These are phyloP conservation scores for Augochlorella aurata DNA, from an alignment of 2,888 invertebrate genomes.

Conservation along the genomic window DNA sequence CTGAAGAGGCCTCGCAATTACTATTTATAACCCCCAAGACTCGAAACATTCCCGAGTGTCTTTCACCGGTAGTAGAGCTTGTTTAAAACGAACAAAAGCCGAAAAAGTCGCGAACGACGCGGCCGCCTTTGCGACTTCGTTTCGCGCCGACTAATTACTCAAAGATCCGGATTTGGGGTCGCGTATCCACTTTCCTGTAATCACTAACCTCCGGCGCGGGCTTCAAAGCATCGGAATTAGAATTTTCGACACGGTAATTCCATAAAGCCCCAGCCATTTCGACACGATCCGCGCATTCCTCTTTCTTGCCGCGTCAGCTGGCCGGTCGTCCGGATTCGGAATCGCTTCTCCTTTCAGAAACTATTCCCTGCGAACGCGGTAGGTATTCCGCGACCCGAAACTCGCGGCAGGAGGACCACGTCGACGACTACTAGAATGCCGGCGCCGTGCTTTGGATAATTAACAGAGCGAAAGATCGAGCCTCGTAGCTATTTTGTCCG, in stretches of 20 bases:
- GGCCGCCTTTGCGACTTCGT: neutral
- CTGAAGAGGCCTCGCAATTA: neutral
- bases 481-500: neutral
- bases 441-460: neutral
- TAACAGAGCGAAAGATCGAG: neutral
- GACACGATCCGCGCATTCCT: neutral
- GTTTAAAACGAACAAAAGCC: neutral
- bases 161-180: neutral
- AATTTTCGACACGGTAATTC: neutral
- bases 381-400: slow-evolving; percentile 3
- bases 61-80: neutral
- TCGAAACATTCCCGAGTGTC: neutral
- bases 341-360: slow-evolving; percentile 1
- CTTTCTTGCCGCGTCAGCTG: neutral
- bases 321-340: neutral
- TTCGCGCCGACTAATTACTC: neutral
- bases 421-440: neutral
- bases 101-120: neutral
- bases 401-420: neutral
- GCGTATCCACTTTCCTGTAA: neutral
- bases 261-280: neutral
- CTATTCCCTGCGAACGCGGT: neutral
- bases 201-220: neutral
- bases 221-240: neutral
- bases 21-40: neutral